Evolutionary conservation across 2,113 vertebrate species (phyloP).

Genomic region (Colius striatus): DNA sequence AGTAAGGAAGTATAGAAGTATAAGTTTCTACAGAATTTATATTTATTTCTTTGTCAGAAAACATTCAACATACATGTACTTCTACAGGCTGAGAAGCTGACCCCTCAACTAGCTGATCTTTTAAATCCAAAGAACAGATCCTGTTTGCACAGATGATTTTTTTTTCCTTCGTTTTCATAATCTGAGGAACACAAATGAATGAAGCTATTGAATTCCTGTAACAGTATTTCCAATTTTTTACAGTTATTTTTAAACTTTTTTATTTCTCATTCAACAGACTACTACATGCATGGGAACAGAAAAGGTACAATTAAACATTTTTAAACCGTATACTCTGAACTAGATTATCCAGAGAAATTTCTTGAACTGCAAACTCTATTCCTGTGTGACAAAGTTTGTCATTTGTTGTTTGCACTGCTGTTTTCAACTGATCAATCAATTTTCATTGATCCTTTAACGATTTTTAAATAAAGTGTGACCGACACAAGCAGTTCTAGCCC

Average conservation of each 20-base stretch:
- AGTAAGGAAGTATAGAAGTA: background rate
- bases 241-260: background rate
- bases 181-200: background rate
- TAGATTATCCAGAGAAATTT: background rate
- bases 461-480: background rate
- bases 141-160: background rate
- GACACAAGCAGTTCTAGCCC: background rate
- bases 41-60: background rate
- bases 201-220: background rate
- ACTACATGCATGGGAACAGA: background rate
- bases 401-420: background rate
- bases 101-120: background rate
- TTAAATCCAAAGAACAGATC: background rate
- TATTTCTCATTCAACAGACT: background rate
- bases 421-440: background rate
- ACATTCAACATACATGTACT: background rate
- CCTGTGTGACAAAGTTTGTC: background rate
- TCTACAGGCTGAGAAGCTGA: background rate
- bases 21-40: background rate
- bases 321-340: background rate
- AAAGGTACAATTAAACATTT: background rate
- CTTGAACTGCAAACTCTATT: background rate
- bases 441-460: background rate
- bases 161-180: background rate
- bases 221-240: background rate